These are phyloP conservation scores for Austrolebias charrua DNA, from an alignment of 2,797 vertebrate genomes.

Conservation along the genomic window DNA sequence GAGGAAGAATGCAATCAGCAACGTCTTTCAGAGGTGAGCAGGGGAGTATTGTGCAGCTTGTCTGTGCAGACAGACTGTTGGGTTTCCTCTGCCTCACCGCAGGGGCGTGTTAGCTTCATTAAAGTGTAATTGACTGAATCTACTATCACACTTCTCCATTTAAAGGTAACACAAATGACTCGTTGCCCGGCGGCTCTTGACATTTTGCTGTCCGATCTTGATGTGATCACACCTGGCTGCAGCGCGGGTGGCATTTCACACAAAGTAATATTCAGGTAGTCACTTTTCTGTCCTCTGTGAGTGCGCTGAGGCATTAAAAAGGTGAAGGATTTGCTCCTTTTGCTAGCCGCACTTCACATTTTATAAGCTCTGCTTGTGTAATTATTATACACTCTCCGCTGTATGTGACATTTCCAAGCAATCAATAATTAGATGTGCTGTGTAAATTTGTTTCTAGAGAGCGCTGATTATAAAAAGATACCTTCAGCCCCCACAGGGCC, in stretches of 20 bases:
- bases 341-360: conserved; percentile 39
- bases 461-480: conserved; percentile 44
- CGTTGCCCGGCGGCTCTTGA: conserved; percentile 54
- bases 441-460: conserved; percentile 35
- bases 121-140: conserved; percentile 33
- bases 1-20: conserved; percentile 13
- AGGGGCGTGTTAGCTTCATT: conserved; percentile 32
- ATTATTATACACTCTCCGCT: conserved; percentile 37
- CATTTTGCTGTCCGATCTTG: conserved; percentile 50
- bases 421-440: conserved; percentile 47
- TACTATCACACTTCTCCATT: conserved; percentile 18
- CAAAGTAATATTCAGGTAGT: conserved; percentile 42
- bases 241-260: conserved; percentile 56
- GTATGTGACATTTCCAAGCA: conserved; percentile 51
- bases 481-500: conserved; percentile 13
- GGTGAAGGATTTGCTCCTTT: conserved; percentile 30
- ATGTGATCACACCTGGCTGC: conserved; percentile 40
- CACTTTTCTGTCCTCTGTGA: conserved; percentile 17
- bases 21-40: conserved; percentile 34
- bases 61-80: conserved; percentile 1
- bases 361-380: conserved; percentile 15
- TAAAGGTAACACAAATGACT: conserved; percentile 27
- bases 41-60: conserved; percentile 2
- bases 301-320: conserved; percentile 31
- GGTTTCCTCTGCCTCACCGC: conserved; percentile 8